Evolutionary conservation across 1,140 invertebrate genomes (phyloP), one percentile per base, ranked within the genome.

Genomic region (Zaprionus camerounensis): DNA sequence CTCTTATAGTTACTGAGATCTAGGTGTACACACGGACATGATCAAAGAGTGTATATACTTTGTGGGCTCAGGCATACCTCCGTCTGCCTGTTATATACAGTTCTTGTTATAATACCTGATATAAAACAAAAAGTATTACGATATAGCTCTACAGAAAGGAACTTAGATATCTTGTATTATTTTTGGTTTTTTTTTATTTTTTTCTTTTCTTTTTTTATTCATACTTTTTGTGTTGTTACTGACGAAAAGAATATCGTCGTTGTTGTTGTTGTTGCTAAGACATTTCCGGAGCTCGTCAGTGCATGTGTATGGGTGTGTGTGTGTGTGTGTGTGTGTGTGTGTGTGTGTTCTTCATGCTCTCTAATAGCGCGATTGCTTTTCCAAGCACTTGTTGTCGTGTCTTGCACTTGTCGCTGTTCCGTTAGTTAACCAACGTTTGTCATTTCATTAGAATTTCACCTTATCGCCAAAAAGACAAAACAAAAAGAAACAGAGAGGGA

Each of bases 391-490:
- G 41, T 63, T 53, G 56, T 70, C 38, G 36, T 74, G 73, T 71
- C 64, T 71, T 57, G 41, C 55, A 80, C 46, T 74, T 64, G 79
- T 59, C 64, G 68, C 64, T 73, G 56, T 81, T 78, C 74, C 79
- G 79, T 68, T 73, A 53, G 51, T 75, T 57, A 75, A 70, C 53
- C 41, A 56, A 68, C 64, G 74, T 68, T 76, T 73, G 80, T 78
- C 80, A 81, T 81, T 82, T 78, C 75, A 59, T 82, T 82, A 82
- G 80, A 82, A 82, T 70, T 77, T 74, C 61, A 59, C 62, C 80
- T 82, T 82, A 82, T 82, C 80, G 57, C 62, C 31, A 63, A 68
- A 72, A 61, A 20, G 31, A 38, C 26, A 71, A 59, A 58, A 57
- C 44, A 62, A 67, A 11, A 73, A 36, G 11, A 11, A 5, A n/a